phyloP scores from a whole-genome alignment of 2,888 invertebrate genomes.

The Caenorhabditis macrosperma region DNA sequence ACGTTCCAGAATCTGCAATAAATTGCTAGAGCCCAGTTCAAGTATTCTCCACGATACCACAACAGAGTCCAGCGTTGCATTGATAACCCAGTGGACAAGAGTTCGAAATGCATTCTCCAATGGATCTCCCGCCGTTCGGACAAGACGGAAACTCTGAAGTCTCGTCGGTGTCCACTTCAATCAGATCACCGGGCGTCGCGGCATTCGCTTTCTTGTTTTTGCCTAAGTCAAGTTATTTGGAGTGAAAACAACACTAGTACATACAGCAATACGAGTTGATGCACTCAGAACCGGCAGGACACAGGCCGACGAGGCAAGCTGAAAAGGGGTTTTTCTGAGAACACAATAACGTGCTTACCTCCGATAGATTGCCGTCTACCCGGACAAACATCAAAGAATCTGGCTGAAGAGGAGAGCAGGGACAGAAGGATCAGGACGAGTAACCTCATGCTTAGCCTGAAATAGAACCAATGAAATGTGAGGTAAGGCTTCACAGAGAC shows the following conservation, averaged over 20 bases:
- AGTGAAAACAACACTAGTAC: neutral
- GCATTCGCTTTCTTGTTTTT: conserved; percentile 44
- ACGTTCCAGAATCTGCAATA: conserved; percentile 11
- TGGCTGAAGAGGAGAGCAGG: neutral
- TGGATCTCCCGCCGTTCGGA: conserved; percentile 57
- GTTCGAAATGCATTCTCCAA: conserved; percentile 70
- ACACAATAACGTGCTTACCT: conserved; percentile 39
- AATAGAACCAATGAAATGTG: neutral
- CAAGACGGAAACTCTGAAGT: conserved; percentile 45
- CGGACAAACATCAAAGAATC: conserved; percentile 71
- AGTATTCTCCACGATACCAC: too few relatives aligned
- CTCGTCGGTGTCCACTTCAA: conserved; percentile 48
- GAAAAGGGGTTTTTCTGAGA: conserved; percentile 11
- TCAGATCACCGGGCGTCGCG: conserved; percentile 8
- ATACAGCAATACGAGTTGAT: conserved; percentile 72
- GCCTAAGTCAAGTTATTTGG: conserved; percentile 8
- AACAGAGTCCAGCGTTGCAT: conserved; percentile 70
- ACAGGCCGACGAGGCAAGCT: conserved; percentile 73
- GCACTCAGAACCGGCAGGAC: conserved; percentile 72
- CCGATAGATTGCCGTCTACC: conserved; percentile 68
- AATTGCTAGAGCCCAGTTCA: too few relatives aligned
- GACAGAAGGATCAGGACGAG: neutral
- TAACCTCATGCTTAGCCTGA: conserved; percentile 30
- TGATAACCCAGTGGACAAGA: conserved; percentile 69
- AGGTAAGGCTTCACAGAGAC: neutral